These are phyloP conservation scores for Anoplolepis gracilipes DNA, from an alignment of 1,140 invertebrate genomes.

Conservation along the genomic window DNA sequence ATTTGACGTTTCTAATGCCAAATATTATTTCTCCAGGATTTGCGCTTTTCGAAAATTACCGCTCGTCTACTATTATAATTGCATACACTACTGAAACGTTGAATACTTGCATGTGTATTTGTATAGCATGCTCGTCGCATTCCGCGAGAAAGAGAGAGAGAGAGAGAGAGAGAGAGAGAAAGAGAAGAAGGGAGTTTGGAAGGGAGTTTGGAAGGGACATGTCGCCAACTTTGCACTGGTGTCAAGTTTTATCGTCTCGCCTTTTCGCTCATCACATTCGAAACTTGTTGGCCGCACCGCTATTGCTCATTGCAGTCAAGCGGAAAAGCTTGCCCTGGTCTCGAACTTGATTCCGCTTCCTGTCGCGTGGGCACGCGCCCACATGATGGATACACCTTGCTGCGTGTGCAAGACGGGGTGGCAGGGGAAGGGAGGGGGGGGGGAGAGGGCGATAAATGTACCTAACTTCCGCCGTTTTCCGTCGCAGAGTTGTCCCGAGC, in stretches of 20 bases:
- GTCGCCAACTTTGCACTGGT: constrained; percentile 44
- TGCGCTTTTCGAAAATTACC: neutral
- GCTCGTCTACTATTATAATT: neutral
- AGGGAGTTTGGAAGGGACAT: constrained; percentile 30
- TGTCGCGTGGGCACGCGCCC: constrained; percentile 43
- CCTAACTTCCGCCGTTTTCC: constrained; percentile 53
- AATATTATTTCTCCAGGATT: neutral
- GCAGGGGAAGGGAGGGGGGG: neutral
- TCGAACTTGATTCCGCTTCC: constrained; percentile 53
- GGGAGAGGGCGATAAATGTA: constrained; percentile 45
- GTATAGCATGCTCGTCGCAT: neutral
- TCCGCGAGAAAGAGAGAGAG: neutral
- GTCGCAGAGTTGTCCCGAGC: constrained; percentile 35
- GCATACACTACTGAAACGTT: neutral
- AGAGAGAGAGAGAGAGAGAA: neutral
- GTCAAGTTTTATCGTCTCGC: constrained; percentile 57
- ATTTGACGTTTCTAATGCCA: neutral
- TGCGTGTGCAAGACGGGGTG: constrained; percentile 14
- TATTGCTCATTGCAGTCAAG: constrained; percentile 56
- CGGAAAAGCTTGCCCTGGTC: constrained; percentile 28
- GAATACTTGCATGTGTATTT: neutral
- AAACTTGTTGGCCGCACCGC: constrained; percentile 51
- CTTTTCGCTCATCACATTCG: constrained; percentile 62
- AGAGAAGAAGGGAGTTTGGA: neutral
- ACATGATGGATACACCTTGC: constrained; percentile 51